Base-by-base conservation (phyloP, 1,140 invertebrate genomes). In the Cotesia typhae region DNA sequence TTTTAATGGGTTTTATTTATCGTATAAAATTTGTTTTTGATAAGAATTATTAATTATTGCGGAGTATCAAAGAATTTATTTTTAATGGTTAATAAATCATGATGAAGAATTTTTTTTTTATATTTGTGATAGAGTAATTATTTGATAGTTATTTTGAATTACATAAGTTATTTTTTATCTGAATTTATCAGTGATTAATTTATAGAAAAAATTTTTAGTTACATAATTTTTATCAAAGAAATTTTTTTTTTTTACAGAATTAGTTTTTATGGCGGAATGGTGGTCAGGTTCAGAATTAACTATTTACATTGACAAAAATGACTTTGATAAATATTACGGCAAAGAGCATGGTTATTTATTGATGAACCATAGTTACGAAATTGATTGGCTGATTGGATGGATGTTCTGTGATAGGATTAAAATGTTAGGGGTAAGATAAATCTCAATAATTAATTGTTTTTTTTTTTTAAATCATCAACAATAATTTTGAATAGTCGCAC, bases 351-450 rank as follows among this genome's bases (percentile, higher is more conserved):
- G 91, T 12, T 91, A 96, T 78, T 89, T 96, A 38, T 88, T 98
- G 37, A 96, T 98, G 94, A 98, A 99, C 85, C 97, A 99, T 82
- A 92, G 91, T 66, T 98, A 96, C 87, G 97, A 99, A 88, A 92
- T 97, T 68, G 97, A 99, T 84, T 99, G 97, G 95, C 85, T 98
- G 0, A 91, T 94, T 78, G 94, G 95, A 53, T 97, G 95, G 94
- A 90, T 96, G 76, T 90, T 95, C 74, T 93, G 92, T 81, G 95
- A 97, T 74, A 90, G 93, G 77, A 86, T 93, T 76, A 81, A 88
- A 77, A 89, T 95, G 67, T 87, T 97, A 72, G 95, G 95, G 65
- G 94, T 95, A 89, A 91, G 20, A 28, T n/a, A 37, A 36, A 71
- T 17, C 9, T 64, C 10, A 55, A 38, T 20, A 70, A 38, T 73